These are phyloP conservation scores for Hippocampus comes DNA, from an alignment of 2,113 vertebrate species.

Conservation along the genomic window DNA sequence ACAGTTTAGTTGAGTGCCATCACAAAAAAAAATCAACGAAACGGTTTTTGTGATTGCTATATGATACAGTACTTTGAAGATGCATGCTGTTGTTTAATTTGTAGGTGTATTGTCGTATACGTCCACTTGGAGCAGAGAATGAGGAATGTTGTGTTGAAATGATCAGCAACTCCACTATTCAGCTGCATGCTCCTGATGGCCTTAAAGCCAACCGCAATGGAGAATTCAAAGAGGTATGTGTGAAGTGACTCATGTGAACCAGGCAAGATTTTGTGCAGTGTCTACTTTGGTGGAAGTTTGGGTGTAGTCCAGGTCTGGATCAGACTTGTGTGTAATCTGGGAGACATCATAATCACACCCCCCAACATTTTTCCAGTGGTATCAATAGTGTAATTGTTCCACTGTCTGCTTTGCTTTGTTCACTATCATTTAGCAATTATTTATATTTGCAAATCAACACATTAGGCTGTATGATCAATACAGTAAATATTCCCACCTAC, in stretches of 20 bases:
- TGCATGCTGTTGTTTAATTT: background rate
- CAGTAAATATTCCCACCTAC: too few relatives aligned
- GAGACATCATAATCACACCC: background rate
- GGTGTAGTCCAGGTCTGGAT: background rate
- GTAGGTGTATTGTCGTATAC: conserved; percentile 90
- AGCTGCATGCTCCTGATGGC: conserved; percentile 89
- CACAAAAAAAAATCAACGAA: background rate
- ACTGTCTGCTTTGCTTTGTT: background rate
- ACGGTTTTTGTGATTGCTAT: background rate
- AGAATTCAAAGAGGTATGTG: conserved; percentile 87
- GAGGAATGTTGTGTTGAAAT: conserved; percentile 90
- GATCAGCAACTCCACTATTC: conserved; percentile 83
- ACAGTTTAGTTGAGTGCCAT: background rate
- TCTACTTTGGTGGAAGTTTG: background rate
- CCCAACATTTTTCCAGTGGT: background rate
- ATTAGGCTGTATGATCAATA: too few relatives aligned
- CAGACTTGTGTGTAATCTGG: background rate
- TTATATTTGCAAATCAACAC: background rate
- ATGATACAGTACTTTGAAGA: background rate
- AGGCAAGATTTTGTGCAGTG: background rate
- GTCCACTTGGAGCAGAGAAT: conserved; percentile 77
- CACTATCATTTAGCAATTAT: background rate
- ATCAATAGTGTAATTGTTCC: background rate
- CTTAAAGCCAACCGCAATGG: conserved; percentile 85
- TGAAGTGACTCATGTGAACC: background rate